These are phyloP conservation scores for Cathartes aura DNA, from an alignment of 2,113 vertebrate species.

Conservation along the genomic window DNA sequence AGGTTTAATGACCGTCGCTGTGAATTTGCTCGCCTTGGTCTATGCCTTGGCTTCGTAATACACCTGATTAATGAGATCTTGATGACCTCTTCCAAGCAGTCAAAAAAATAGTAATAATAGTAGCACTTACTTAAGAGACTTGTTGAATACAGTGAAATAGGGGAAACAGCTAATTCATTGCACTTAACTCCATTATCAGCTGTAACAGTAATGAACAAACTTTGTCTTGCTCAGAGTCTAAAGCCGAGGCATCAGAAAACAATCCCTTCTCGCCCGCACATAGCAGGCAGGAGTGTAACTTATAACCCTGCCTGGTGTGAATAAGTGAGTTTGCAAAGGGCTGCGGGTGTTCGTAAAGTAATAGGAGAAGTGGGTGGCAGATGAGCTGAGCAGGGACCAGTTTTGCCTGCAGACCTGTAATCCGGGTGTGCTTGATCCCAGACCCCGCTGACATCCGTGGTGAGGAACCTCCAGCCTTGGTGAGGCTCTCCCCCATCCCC, in stretches of 20 bases:
- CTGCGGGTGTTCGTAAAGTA: fast-evolving
- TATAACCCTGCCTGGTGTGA: not conserved
- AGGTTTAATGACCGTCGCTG: fast-evolving
- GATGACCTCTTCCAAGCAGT: not conserved
- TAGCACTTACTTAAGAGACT: not conserved
- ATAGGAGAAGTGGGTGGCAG: fast-evolving
- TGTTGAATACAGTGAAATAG: not conserved
- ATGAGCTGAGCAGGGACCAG: not conserved
- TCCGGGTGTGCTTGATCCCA: not conserved
- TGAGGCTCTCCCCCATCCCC: fast-evolving
- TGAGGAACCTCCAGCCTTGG: not conserved
- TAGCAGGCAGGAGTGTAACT: not conserved
- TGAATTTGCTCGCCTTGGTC: not conserved
- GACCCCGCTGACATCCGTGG: fast-evolving
- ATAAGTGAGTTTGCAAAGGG: not conserved
- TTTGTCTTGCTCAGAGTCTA: not conserved
- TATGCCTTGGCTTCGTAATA: fast-evolving
- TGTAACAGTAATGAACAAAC: not conserved
- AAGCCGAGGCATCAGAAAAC: not conserved
- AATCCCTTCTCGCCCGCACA: fast-evolving
- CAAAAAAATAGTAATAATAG: not conserved
- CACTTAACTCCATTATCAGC: not conserved
- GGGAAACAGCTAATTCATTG: not conserved
- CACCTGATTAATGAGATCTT: not conserved
- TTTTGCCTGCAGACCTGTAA: fast-evolving